Conservation (phyloP, 2,113 vertebrate species). For the Agelaius phoeniceus region DNA sequence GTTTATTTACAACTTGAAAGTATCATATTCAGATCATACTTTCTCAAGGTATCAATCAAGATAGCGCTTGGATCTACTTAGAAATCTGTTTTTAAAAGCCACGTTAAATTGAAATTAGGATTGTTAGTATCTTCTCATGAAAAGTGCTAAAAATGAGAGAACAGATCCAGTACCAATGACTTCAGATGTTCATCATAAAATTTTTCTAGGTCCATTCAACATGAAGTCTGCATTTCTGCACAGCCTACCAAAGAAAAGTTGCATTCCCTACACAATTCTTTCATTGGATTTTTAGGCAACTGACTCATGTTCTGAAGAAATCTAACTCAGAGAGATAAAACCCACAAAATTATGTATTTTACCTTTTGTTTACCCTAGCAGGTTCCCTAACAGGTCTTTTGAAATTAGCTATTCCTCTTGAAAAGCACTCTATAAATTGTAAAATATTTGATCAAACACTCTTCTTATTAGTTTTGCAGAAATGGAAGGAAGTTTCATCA, state of each 20-base stretch:
- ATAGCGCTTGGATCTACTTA: background rate
- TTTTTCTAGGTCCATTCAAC: background rate
- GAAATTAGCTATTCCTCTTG: background rate
- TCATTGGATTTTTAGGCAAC: background rate
- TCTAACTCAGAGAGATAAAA: background rate
- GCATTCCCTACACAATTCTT: background rate
- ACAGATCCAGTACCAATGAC: background rate
- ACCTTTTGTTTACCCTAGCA: background rate
- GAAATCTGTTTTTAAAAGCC: background rate
- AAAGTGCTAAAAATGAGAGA: background rate
- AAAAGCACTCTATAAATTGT: background rate
- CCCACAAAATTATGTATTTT: background rate
- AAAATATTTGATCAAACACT: background rate
- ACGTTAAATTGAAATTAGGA: background rate
- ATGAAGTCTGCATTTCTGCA: background rate
- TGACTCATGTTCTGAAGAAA: background rate
- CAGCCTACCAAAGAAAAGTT: background rate
- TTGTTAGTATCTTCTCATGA: background rate
- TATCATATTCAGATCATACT: background rate
- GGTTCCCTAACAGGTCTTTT: background rate
- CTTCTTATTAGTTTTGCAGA: background rate
- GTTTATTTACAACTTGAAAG: background rate
- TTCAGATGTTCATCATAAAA: background rate
- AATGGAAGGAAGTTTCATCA: background rate
- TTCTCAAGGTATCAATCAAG: background rate